A percentile compares a stretch with the other conserved stretches of the same genome.
These are phyloP conservation scores for Pseudoips prasinana DNA, from an alignment of 2,888 invertebrate genomes.

Conservation along the genomic window DNA sequence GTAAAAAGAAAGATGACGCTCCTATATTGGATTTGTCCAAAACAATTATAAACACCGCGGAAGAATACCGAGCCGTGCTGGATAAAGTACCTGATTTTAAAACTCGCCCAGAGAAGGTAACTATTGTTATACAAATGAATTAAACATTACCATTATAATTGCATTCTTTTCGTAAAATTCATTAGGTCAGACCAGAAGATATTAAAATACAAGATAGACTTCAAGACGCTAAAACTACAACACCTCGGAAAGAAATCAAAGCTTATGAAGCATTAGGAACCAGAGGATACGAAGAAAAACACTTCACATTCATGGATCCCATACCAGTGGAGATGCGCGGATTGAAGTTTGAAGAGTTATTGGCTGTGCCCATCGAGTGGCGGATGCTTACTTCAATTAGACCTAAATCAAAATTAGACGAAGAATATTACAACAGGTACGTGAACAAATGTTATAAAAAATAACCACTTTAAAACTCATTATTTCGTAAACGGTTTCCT, in stretches of 20 bases:
- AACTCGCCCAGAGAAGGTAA: constrained; percentile 92
- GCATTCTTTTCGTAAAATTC: constrained; percentile 11
- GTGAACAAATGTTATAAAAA: too few species aligned
- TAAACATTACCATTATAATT: too few species aligned
- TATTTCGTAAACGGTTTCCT: too few species aligned
- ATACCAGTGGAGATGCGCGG: constrained; percentile 91
- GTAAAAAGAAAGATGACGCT: constrained; percentile 92
- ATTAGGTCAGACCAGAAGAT: constrained; percentile 87
- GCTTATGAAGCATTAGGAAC: constrained; percentile 84
- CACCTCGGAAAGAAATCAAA: constrained; percentile 87
- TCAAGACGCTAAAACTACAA: constrained; percentile 87
- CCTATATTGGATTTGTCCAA: constrained; percentile 93
- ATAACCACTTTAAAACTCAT: too few species aligned
- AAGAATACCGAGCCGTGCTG: constrained; percentile 90
- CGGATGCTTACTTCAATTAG: constrained; percentile 94
- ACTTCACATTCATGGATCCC: constrained; percentile 85
- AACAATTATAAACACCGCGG: constrained; percentile 88
- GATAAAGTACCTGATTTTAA: constrained; percentile 95
- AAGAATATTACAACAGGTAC: constrained; percentile 92
- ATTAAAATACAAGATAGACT: constrained; percentile 87
- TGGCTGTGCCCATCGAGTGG: constrained; percentile 94
- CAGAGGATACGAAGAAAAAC: constrained; percentile 81
- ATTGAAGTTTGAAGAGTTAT: constrained; percentile 88
- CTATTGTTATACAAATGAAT: constrained; percentile 6
- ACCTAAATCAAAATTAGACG: constrained; percentile 91